Evolutionary conservation across 2,113 vertebrate species (phyloP), one percentile per base, ranked within the genome.

Genomic region (Prunella fulvescens): DNA sequence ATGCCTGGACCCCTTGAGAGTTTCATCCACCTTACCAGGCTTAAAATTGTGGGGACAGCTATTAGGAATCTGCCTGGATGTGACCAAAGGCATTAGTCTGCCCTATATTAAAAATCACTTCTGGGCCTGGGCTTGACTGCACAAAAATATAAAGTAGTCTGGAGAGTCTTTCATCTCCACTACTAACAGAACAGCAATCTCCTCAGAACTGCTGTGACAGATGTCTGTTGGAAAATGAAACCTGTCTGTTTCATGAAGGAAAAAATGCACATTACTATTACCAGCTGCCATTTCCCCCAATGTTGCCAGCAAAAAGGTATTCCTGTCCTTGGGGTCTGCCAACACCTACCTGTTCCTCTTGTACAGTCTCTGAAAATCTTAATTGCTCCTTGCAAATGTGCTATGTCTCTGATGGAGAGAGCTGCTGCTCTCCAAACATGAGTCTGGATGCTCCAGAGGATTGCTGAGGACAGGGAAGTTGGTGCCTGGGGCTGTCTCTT

Each of bases 191-290:
- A 54, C 35, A 76, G 13, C 51, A 50, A 10, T 39, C 26, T 5
- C 35, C 65, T 64, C 60, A 47, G 0, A 0, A 86, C 19, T 77
- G 48, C 81, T 81, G 15, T n/a, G 86, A 29, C 35, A 33, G 48
- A 39, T 51, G n/a, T 48, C 61, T 82, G 40, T 61, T 77, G 86
- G 92, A 45, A 92, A 85, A 79, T 19, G 17, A 86, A 42, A 79
- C n/a, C 48, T 51, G 19, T 66, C 40, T 26, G 45, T 84, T 71
- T 17, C 5, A 4, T 16, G 3, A 62, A 95, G 97, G 97, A 95
- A 96, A 97, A 97, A 88, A 90, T 81, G 58, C 71, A 78, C 81
- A 80, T 88, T 90, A 80, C 40, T 7, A 40, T 73, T 47, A 24
- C 61, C 28, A 60, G 9, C 33, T 6, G 12, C 48, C 11, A 0